These are phyloP conservation scores for Brachionus koreanus DNA, from an alignment of 1,140 invertebrate genomes.

Conservation along the genomic window DNA sequence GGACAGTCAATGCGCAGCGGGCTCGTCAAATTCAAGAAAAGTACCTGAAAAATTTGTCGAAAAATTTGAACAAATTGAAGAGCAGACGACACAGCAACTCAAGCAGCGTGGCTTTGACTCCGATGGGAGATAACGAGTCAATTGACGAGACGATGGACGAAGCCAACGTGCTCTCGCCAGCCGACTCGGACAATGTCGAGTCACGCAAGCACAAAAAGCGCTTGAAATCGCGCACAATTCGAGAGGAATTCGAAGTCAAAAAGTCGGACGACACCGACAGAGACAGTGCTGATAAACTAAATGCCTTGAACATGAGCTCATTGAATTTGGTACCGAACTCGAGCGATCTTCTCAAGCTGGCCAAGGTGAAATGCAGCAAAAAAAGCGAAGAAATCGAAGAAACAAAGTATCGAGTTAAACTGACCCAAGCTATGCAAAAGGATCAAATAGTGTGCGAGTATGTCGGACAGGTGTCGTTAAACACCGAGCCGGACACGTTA, in stretches of 20 bases:
- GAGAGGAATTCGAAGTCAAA: background rate
- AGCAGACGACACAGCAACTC: background rate
- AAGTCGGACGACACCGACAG: background rate
- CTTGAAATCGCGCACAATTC: background rate
- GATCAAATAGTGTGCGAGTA: background rate
- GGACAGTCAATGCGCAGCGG: background rate
- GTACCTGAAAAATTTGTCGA: background rate
- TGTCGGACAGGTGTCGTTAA: background rate
- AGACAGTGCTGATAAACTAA: background rate
- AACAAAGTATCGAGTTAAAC: background rate
- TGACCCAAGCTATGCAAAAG: background rate
- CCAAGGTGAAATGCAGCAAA: background rate
- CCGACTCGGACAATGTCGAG: background rate
- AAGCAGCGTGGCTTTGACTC: background rate
- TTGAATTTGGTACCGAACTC: background rate
- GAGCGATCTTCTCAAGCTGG: background rate
- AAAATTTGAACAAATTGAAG: background rate
- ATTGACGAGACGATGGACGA: background rate
- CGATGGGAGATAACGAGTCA: background rate
- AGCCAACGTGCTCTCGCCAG: background rate
- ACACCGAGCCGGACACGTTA: background rate
- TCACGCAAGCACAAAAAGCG: background rate
- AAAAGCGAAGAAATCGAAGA: background rate
- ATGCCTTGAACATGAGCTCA: background rate
- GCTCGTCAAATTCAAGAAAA: conserved; percentile 33